These are phyloP conservation scores for Philereme transversata DNA, from an alignment of 2,888 invertebrate genomes.

Conservation along the genomic window DNA sequence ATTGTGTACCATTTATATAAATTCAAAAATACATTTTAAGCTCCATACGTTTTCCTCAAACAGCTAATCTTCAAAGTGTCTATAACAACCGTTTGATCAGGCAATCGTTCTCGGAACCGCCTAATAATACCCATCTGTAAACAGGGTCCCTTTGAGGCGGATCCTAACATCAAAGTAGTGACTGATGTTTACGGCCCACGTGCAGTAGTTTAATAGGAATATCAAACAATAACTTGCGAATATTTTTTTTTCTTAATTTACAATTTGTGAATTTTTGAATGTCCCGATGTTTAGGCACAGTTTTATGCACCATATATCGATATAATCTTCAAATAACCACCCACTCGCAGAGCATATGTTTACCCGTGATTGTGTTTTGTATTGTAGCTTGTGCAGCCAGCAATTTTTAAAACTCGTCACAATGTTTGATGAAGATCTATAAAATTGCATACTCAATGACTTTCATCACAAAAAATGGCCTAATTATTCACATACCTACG, in stretches of 20 bases:
- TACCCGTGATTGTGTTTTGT: no score
- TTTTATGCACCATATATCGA: no score
- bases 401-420: not conserved
- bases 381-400: not conserved
- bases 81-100: not conserved
- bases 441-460: not conserved
- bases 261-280: no score
- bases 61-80: not conserved
- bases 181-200: slow-evolving; percentile 3
- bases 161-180: slow-evolving; percentile 9
- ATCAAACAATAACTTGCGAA: not conserved
- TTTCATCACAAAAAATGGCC: slow-evolving; percentile 13
- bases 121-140: slow-evolving; percentile 12
- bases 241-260: no score
- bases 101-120: slow-evolving; percentile 9
- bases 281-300: no score
- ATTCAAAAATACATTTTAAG: no score
- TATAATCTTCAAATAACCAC: no score
- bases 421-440: not conserved
- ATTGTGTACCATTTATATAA: no score
- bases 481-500: slow-evolving; percentile 2
- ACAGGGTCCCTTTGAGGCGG: slow-evolving; percentile 6
- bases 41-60: no score
- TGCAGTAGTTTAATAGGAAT: not conserved
- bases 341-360: no score